phyloP scores from a whole-genome alignment of 1,140 invertebrate species.

The Drosophila varians region DNA sequence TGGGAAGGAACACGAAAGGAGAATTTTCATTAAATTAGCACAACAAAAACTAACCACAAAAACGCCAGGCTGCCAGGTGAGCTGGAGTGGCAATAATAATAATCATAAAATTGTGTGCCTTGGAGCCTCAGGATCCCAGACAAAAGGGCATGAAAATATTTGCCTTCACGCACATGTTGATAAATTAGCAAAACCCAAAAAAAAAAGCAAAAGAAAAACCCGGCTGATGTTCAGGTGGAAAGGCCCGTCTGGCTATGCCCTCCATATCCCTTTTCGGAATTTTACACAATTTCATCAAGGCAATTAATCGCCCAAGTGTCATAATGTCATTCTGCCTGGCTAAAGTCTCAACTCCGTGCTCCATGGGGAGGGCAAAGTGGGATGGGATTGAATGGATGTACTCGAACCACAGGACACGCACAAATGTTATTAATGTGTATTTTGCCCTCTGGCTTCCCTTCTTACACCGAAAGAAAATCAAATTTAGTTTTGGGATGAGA shows the following conservation, averaged over 20 bases:
- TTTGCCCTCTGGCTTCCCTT: slow-evolving; percentile 43
- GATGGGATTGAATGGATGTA: slow-evolving; percentile 12
- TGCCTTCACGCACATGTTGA: slow-evolving; percentile 50
- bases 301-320: slow-evolving; percentile 69
- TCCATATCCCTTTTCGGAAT: slow-evolving; percentile 8
- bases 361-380: neutral
- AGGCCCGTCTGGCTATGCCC: slow-evolving; percentile 26
- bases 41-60: slow-evolving; percentile 63
- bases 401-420: slow-evolving; percentile 58
- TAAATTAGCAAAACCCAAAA: slow-evolving; percentile 54
- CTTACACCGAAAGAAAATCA: slow-evolving; percentile 8
- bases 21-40: slow-evolving; percentile 72
- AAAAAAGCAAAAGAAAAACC: too few relatives aligned
- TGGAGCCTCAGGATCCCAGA: slow-evolving; percentile 40
- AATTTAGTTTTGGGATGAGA: too few relatives aligned
- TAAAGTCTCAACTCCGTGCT: slow-evolving; percentile 10
- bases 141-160: slow-evolving; percentile 47
- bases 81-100: slow-evolving; percentile 50
- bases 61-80: slow-evolving; percentile 14
- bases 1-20: slow-evolving; percentile 35
- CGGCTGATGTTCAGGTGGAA: neutral
- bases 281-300: slow-evolving; percentile 73
- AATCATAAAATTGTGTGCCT: slow-evolving; percentile 58
- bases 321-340: slow-evolving; percentile 48
- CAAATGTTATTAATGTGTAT: slow-evolving; percentile 66